phyloP scores from a whole-genome alignment of 2,797 vertebrate species.

The Nyctibius grandis region DNA sequence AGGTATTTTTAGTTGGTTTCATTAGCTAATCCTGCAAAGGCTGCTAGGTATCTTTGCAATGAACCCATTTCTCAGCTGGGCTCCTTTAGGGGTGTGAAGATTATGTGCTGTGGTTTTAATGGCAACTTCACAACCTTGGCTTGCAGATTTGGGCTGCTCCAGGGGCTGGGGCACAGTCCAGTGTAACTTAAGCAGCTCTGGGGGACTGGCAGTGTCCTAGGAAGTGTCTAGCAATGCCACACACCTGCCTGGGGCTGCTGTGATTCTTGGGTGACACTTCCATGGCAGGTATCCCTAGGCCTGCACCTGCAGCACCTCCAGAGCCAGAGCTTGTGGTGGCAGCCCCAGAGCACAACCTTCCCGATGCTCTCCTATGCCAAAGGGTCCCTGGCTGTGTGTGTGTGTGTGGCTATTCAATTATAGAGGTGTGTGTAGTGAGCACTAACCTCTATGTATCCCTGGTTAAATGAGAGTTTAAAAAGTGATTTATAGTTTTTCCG shows the following conservation, averaged over 20 bases:
- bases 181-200: background rate
- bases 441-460: fast-evolving
- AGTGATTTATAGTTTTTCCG: background rate
- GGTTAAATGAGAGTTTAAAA: background rate
- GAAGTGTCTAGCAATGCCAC: background rate
- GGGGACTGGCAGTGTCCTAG: background rate
- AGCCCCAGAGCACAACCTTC: background rate
- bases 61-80: background rate
- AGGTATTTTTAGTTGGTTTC: background rate
- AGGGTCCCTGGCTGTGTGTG: background rate
- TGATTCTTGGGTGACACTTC: background rate
- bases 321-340: background rate
- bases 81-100: no score
- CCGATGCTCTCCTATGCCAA: fast-evolving
- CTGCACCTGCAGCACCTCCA: background rate
- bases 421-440: no score
- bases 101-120: background rate
- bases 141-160: background rate
- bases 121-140: background rate
- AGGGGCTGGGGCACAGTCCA: background rate
- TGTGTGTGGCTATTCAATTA: fast-evolving
- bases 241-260: background rate
- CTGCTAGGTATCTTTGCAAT: fast-evolving
- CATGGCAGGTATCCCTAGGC: background rate
- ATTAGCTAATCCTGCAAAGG: background rate